A percentile compares a stretch with the other conserved stretches of the same genome.
These are phyloP conservation scores for Garra rufa DNA, from an alignment of 2,113 vertebrate genomes.

Conservation along the genomic window DNA sequence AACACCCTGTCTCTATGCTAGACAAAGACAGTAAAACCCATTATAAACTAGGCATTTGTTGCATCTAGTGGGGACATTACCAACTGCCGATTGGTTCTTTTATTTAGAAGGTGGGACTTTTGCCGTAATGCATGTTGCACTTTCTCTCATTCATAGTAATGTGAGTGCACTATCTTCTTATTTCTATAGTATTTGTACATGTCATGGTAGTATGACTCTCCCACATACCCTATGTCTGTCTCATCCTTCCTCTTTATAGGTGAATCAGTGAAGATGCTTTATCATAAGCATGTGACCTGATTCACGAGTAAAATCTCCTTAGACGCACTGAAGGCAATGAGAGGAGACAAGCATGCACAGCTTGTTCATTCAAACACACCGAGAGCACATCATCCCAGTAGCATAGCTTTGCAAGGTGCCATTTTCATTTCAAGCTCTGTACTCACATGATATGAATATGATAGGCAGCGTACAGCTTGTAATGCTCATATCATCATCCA, in stretches of 20 bases:
- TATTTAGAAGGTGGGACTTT: background rate
- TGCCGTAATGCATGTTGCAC: background rate
- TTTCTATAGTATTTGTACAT: background rate
- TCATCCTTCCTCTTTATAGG: background rate
- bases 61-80: no score
- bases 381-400: background rate
- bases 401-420: background rate
- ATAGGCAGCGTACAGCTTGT: constrained; percentile 11
- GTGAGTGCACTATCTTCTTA: background rate
- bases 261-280: constrained; percentile 2
- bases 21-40: no score
- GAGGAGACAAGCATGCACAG: constrained; percentile 10
- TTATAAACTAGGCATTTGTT: no score
- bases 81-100: background rate
- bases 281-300: background rate
- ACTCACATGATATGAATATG: background rate
- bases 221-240: background rate
- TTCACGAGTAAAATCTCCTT: background rate
- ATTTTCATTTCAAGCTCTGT: constrained; percentile 15
- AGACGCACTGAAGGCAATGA: background rate
- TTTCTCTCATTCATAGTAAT: background rate
- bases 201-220: background rate
- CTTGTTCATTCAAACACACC: background rate
- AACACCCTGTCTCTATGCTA: no score
- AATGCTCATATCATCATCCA: constrained; percentile 25